Base-by-base conservation (phyloP, 2,797 vertebrate genomes). In the Euthynnus affinis region DNA sequence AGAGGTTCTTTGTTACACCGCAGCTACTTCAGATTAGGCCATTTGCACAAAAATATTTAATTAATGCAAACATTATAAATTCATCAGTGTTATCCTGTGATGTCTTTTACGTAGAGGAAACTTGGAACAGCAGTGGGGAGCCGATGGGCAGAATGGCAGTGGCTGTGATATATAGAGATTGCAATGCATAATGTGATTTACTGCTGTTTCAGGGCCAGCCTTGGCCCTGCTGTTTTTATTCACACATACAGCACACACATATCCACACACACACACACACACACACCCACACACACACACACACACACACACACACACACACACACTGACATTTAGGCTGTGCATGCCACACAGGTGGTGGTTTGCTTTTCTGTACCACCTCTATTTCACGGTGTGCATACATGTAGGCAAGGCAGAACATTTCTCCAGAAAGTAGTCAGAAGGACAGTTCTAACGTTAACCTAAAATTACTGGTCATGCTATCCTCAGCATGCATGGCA, bases 111-210 rank as follows among this genome's bases (percentile, higher is more conserved):
- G 20, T 37, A 70, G 68, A 61, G 40, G 53, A 74, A 76, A 78
- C 58, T 80, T 53, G 69, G 66, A 87, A 34, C 73, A 74, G 87
- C 73, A 67, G 62, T 68, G 49, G n/a, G 74, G 76, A 78, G 76
- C 73, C 78, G 42, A 75, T 60, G 72, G 65, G 68, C 79, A 67
- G 77, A 73, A 72, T 80, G 72, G 77, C 74, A 74, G 74, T 25
- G 79, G 49, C 86, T 81, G 81, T 88, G 87, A 89, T 88, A 66
- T 85, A 89, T 78, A 87, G 86, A 87, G 84, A 88, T 87, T 83
- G 85, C 80, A 79, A 74, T 84, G 78, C 77, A 85, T 83, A 84
- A 91, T 89, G 74, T 88, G 89, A 92, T 93, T 92, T 92, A 91
- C 78, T 83, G 85, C 83, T 70, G 82, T 88, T 79, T 83, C 82